phyloP scores from a whole-genome alignment of 2,888 invertebrate species.

The Tachina fera region DNA sequence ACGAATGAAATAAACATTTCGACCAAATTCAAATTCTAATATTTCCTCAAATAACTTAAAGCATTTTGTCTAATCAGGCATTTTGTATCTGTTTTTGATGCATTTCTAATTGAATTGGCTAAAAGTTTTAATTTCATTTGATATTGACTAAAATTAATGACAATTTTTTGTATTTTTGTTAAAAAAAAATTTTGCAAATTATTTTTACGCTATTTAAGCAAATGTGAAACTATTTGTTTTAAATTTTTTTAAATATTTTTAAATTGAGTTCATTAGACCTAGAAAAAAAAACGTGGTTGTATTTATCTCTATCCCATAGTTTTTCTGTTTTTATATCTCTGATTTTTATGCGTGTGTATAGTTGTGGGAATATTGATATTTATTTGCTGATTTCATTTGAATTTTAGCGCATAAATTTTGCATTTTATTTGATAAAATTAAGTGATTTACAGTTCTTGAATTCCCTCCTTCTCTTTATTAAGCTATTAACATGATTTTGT shows the following conservation, averaged over 20 bases:
- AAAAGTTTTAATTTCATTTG: conserved; percentile 17
- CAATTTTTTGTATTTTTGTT: conserved; percentile 1
- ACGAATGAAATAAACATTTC: conserved; percentile 29
- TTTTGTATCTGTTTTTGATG: conserved; percentile 19
- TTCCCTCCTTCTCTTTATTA: background rate
- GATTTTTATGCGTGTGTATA: background rate
- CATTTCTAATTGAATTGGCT: conserved; percentile 5
- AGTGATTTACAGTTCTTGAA: conserved; percentile 58
- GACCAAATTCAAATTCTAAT: background rate
- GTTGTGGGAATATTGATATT: conserved; percentile 15
- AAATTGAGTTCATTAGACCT: conserved; percentile 60
- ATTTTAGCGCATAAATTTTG: conserved; percentile 64
- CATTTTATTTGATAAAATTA: conserved; percentile 39
- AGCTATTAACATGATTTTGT: background rate
- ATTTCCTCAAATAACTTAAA: conserved; percentile 27
- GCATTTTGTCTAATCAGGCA: background rate
- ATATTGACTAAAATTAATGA: conserved; percentile 43
- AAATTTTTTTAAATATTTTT: conserved; percentile 8
- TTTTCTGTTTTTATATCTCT: background rate
- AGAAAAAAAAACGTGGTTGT: background rate
- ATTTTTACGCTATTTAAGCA: background rate
- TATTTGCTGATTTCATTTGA: conserved; percentile 43
- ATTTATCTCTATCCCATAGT: background rate
- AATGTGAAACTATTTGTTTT: conserved; percentile 45
- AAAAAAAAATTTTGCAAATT: background rate